A percentile compares a stretch with the other conserved stretches of the same genome.
phyloP scores from a whole-genome alignment of 1,140 invertebrate species.

The Zaprionus lachaisei region DNA sequence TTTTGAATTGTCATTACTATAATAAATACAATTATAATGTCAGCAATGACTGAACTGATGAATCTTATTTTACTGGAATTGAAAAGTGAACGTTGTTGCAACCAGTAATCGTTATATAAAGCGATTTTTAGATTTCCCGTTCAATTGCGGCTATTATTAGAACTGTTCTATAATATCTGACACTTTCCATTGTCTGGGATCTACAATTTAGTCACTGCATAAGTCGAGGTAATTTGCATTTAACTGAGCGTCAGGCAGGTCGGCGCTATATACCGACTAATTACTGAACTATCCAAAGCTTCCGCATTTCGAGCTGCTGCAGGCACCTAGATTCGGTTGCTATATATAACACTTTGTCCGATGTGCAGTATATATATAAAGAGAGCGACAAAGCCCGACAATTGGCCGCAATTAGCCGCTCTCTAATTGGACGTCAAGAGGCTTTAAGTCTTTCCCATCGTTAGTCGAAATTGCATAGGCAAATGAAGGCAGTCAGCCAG shows the following conservation, averaged over 20 bases:
- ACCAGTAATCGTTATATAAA: not conserved
- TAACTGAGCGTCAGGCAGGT: conserved; percentile 26
- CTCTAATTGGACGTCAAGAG: conserved; percentile 36
- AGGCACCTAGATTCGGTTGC: conserved; percentile 30
- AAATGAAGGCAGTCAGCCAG: conserved; percentile 37
- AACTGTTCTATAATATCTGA: conserved; percentile 3
- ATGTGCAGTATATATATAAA: not conserved
- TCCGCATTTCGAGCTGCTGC: conserved; percentile 21
- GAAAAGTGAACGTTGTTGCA: not conserved
- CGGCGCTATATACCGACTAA: conserved; percentile 20
- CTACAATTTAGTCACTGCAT: conserved; percentile 29
- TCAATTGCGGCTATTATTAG: conserved; percentile 1
- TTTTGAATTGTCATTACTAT: not conserved
- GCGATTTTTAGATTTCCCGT: conserved; percentile 6
- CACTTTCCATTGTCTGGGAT: conserved; percentile 40
- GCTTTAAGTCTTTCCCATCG: conserved; percentile 37
- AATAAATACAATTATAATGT: not conserved
- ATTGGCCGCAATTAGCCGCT: conserved; percentile 37
- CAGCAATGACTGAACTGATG: not conserved
- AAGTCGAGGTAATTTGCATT: conserved; percentile 29
- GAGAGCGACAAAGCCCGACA: conserved; percentile 8
- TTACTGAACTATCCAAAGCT: conserved; percentile 30
- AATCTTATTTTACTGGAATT: not conserved
- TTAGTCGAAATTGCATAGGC: conserved; percentile 47
- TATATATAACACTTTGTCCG: conserved; percentile 36